These are phyloP conservation scores for Caenorhabditis macrosperma DNA, from an alignment of 2,888 invertebrate genomes.

Conservation along the genomic window DNA sequence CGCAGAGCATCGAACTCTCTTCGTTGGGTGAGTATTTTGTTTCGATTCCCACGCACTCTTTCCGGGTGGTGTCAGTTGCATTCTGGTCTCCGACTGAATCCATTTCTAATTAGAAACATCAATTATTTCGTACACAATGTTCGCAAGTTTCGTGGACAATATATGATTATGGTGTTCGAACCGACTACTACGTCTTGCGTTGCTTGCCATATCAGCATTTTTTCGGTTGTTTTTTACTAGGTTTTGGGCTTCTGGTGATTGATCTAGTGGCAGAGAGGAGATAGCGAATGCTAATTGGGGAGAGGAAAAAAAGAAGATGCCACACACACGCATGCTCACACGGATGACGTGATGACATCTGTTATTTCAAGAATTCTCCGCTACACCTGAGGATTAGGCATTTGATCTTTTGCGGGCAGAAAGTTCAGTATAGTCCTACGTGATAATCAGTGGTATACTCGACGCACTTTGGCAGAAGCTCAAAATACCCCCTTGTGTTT, in stretches of 20 bases:
- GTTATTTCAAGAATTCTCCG: background rate
- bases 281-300: background rate
- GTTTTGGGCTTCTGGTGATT: background rate
- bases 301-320: background rate
- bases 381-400: too few species aligned
- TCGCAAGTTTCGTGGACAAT: background rate
- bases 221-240: background rate
- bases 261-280: background rate
- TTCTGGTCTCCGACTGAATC: background rate
- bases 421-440: too few species aligned
- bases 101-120: background rate
- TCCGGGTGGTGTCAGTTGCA: too few species aligned
- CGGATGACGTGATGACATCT: background rate
- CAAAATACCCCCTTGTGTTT: background rate
- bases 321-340: background rate
- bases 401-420: too few species aligned
- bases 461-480: too few species aligned
- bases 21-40: conserved; percentile 60
- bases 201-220: background rate
- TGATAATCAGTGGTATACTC: too few species aligned
- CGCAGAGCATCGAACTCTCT: conserved; percentile 67
- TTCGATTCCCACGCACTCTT: background rate
- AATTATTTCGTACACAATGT: background rate
- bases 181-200: background rate
- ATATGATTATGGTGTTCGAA: background rate